phyloP scores from a whole-genome alignment of 2,888 invertebrate species.

The Electrophaes corylata region DNA sequence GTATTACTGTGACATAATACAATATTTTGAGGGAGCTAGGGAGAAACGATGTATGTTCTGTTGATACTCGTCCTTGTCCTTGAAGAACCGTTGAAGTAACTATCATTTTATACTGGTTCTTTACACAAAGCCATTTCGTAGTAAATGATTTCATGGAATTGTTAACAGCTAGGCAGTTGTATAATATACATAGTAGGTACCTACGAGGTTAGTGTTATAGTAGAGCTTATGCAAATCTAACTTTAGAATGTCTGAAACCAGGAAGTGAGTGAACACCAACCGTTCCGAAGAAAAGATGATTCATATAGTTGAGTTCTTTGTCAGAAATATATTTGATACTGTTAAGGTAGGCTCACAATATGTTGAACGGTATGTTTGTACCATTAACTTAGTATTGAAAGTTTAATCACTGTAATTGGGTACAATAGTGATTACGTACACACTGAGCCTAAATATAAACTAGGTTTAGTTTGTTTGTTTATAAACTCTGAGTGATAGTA shows the following conservation, averaged over 20 bases:
- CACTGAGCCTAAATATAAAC: too few species aligned
- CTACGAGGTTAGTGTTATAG: neutral
- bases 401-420: neutral
- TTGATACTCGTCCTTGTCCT: slow-evolving; percentile 20
- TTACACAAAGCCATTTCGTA: neutral
- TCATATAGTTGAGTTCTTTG: slow-evolving; percentile 21
- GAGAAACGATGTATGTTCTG: too few species aligned
- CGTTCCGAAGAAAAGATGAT: slow-evolving; percentile 22
- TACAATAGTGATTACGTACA: neutral
- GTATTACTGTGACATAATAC: slow-evolving; percentile 9
- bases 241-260: slow-evolving; percentile 31
- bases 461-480: too few species aligned
- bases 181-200: neutral
- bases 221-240: slow-evolving; percentile 19
- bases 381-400: too few species aligned
- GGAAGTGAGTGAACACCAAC: slow-evolving; percentile 30
- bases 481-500: too few species aligned
- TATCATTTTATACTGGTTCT: slow-evolving; percentile 8
- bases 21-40: slow-evolving; percentile 2
- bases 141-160: slow-evolving; percentile 2
- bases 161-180: neutral
- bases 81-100: slow-evolving; percentile 14
- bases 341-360: neutral
- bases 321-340: slow-evolving; percentile 9
- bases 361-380: neutral